Base-by-base conservation (phyloP, 2,113 vertebrate genomes). In the Chionodraco myersi region DNA sequence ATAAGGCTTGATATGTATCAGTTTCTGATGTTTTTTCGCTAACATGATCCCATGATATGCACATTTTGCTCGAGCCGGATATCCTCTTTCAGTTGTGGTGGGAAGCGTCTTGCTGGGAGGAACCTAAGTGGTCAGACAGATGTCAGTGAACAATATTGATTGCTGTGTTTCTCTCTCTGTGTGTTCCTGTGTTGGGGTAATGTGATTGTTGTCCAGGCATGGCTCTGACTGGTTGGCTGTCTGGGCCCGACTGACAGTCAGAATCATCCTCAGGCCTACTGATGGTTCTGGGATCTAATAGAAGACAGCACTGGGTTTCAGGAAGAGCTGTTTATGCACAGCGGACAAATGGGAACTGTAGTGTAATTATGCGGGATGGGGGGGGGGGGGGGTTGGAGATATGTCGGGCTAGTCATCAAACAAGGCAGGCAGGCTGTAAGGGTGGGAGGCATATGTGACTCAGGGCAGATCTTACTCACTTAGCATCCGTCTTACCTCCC, bases 271-370 rank as follows among this genome's bases (percentile, higher is more conserved):
- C 83, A 75, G 88, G 72, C 69, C 75, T 60, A 62, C 77, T 90
- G 93, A 93, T 94, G 89, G 86, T 90, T 92, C 91, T 91, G 86
- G 85, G 89, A 93, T 94, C 89, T 92, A 93, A 93, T 94, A 88
- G 82, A 91, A 92, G 86, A 81, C 73, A 84, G 86, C 76, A 75
- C 79, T 53, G 89, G 61, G 82, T 91, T 92, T 93, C 90, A 87
- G 91, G 90, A 92, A 91, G 78, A 90, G 89, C 85, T 90, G 87
- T 86, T 92, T 89, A 91, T 89, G 78, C 79, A 64, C 72, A 14
- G 72, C 6, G 71, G 85, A 91, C 88, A 90, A 93, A 93, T 91
- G 86, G 87, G 80, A 88, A 67, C 66, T 88, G 69, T 85, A 78
- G 88, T 88, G 83, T 90, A 90, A 92, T 92, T 92, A 87, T 72